Conservation (phyloP, 2,888 invertebrate species). For the Invenusta paracnida region DNA sequence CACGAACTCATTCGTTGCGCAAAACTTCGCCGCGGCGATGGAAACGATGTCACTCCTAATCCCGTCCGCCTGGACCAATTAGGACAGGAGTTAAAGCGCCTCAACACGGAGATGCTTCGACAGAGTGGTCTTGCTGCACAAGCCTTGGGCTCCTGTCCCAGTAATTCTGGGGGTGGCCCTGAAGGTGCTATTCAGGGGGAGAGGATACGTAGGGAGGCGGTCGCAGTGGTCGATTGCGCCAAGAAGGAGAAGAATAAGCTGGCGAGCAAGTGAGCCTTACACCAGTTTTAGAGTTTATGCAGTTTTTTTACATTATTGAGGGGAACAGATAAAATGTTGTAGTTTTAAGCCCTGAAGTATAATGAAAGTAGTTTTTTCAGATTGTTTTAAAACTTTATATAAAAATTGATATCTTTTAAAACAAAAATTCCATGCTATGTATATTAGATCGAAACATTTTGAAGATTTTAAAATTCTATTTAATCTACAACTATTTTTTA, state of each 20-base stretch:
- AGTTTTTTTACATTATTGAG: neutral
- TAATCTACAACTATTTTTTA: too few species aligned
- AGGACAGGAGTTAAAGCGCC: slow-evolving; percentile 82
- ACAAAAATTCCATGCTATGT: too few species aligned
- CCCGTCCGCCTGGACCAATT: slow-evolving; percentile 82
- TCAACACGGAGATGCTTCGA: slow-evolving; percentile 72
- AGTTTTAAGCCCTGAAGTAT: too few species aligned
- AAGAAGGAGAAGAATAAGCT: slow-evolving; percentile 94
- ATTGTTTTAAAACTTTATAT: too few species aligned
- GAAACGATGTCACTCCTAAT: slow-evolving; percentile 91
- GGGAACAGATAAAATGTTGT: too few species aligned
- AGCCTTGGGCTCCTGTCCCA: neutral
- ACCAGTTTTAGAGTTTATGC: neutral
- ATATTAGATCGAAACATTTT: too few species aligned
- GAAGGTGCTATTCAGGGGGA: too few species aligned
- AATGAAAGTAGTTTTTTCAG: too few species aligned
- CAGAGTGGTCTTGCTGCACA: neutral
- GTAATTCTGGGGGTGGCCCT: neutral
- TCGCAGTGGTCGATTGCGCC: slow-evolving; percentile 33
- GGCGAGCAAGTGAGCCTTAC: slow-evolving; percentile 69
- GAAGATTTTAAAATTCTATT: too few species aligned
- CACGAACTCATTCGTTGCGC: slow-evolving; percentile 60
- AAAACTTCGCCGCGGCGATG: slow-evolving; percentile 90
- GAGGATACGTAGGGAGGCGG: neutral
- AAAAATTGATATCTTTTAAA: too few species aligned